Conservation (phyloP, 2,113 vertebrate genomes). For the Melanostigma gelatinosum region DNA sequence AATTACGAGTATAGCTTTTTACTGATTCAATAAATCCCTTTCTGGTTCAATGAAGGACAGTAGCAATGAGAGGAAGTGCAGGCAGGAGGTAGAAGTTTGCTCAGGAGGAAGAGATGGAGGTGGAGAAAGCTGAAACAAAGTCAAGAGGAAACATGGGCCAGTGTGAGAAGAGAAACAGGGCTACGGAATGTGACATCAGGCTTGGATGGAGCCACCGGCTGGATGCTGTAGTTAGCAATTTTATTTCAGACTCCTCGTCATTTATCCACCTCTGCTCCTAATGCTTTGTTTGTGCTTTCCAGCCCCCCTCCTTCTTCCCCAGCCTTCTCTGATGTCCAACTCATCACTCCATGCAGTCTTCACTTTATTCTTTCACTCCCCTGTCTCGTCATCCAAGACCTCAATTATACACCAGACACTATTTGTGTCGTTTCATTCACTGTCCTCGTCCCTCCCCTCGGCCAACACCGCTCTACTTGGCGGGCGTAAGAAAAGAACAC, state of each 20-base stretch:
- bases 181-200: slow-evolving; percentile 43
- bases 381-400: slow-evolving; percentile 30
- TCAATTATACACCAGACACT: slow-evolving; percentile 43
- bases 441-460: background rate
- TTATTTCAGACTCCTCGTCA: slow-evolving; percentile 32
- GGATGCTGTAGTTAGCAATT: slow-evolving; percentile 33
- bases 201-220: slow-evolving; percentile 13
- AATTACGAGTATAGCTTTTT: background rate
- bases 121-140: background rate
- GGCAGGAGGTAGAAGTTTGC: background rate
- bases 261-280: slow-evolving; percentile 28
- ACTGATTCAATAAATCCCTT: slow-evolving; percentile 8
- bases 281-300: slow-evolving; percentile 47
- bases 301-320: slow-evolving; percentile 1
- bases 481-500: slow-evolving; percentile 23
- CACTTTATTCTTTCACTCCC: slow-evolving; percentile 9
- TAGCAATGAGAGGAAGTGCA: background rate
- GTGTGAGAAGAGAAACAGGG: slow-evolving; percentile 7
- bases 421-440: slow-evolving; percentile 22
- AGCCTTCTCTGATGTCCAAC: slow-evolving; percentile 30
- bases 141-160: background rate
- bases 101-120: background rate
- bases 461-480: slow-evolving; percentile 8
- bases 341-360: background rate
- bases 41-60: background rate